phyloP scores from a whole-genome alignment of 2,888 invertebrate species.

The Agrilus mali region DNA sequence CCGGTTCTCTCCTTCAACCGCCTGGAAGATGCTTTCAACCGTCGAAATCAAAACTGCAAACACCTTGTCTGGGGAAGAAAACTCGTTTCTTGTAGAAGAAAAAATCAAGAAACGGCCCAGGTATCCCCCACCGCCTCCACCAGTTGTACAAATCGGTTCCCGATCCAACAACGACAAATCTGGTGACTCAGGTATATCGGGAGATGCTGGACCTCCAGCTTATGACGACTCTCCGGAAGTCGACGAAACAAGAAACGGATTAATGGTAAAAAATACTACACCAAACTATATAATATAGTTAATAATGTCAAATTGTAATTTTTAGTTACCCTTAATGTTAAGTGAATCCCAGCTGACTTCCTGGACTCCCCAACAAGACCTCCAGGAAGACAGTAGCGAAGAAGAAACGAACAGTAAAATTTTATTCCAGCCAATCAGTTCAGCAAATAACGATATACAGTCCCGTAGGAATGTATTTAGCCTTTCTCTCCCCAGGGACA shows the following conservation, averaged over 20 bases:
- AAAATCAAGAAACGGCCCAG: conserved; percentile 40
- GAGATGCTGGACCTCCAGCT: conserved; percentile 52
- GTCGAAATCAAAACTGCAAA: conserved; percentile 34
- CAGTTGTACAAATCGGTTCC: conserved; percentile 37
- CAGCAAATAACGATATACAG: conserved; percentile 8
- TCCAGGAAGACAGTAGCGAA: conserved; percentile 41
- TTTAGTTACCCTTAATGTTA: conserved; percentile 7
- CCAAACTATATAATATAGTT: background rate
- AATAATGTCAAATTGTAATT: background rate
- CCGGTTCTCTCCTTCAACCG: conserved; percentile 70
- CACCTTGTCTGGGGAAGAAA: conserved; percentile 25
- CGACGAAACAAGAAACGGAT: conserved; percentile 23
- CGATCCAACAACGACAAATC: conserved; percentile 55
- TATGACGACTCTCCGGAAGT: conserved; percentile 38
- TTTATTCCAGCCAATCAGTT: conserved; percentile 29
- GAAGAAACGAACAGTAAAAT: conserved; percentile 22
- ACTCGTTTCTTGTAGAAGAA: conserved; percentile 36
- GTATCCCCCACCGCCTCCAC: conserved; percentile 36
- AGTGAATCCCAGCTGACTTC: conserved; percentile 25
- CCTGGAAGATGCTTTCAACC: conserved; percentile 63
- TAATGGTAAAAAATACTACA: conserved; percentile 18
- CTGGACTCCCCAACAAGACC: conserved; percentile 81
- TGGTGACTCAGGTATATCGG: conserved; percentile 75
- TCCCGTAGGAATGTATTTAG: conserved; percentile 53
- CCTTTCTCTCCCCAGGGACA: conserved; percentile 60